These are phyloP conservation scores for Prenolepis imparis DNA, from an alignment of 2,888 invertebrate genomes.

Conservation along the genomic window DNA sequence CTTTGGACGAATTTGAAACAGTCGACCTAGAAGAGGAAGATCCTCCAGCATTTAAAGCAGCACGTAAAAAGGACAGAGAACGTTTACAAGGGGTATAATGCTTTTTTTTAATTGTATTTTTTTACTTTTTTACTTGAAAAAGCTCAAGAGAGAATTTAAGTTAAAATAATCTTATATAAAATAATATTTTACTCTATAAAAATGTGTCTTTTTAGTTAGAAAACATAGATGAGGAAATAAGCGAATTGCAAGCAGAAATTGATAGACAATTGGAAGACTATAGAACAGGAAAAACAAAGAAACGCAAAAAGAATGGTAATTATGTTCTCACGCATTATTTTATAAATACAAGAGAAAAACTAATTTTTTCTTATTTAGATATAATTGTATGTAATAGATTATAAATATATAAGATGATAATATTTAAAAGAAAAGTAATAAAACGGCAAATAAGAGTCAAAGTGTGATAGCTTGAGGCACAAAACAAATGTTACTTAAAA, in stretches of 20 bases:
- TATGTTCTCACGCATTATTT: slow-evolving; percentile 72
- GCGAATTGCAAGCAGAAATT: slow-evolving; percentile 94
- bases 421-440: not conserved
- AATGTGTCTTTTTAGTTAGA: slow-evolving; percentile 78
- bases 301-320: slow-evolving; percentile 86
- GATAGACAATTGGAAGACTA: slow-evolving; percentile 92
- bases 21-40: slow-evolving; percentile 99
- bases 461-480: too few species aligned
- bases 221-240: slow-evolving; percentile 88
- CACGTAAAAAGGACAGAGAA: slow-evolving; percentile 95
- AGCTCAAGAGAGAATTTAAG: not conserved
- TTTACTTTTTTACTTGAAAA: not conserved
- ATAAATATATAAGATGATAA: not conserved
- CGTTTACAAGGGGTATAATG: slow-evolving; percentile 91
- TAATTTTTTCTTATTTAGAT: not conserved
- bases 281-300: slow-evolving; percentile 76
- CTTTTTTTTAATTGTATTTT: slow-evolving; percentile 51
- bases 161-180: not conserved
- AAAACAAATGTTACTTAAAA: too few species aligned
- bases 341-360: slow-evolving; percentile 72
- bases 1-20: slow-evolving; percentile 98
- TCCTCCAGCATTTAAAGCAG: slow-evolving; percentile 97
- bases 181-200: slow-evolving; percentile 48
- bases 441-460: too few species aligned
- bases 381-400: not conserved